Evolutionary conservation across 2,888 invertebrate species (phyloP).

Genomic region (Oxyteleia sp.): DNA sequence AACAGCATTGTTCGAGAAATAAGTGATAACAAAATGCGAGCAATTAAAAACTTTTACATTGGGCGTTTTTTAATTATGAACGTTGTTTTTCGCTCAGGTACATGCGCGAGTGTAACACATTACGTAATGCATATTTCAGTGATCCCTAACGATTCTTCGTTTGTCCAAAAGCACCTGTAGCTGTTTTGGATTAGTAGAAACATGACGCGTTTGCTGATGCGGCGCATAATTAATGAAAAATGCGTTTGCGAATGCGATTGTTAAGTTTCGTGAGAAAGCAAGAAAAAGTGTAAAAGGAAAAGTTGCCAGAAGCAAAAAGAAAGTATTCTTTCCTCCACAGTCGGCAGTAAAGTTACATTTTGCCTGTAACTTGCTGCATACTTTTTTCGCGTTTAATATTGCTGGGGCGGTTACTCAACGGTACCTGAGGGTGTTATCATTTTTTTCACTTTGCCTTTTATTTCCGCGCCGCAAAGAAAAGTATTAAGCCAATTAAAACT

Average conservation of each 20-base stretch:
- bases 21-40: neutral
- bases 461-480: neutral
- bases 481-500: slow-evolving; percentile 8
- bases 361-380: neutral
- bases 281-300: neutral
- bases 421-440: slow-evolving; percentile 5
- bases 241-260: neutral
- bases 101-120: neutral
- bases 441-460: neutral
- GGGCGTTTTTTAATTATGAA: neutral
- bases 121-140: neutral
- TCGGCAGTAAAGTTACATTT: neutral
- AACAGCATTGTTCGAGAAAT: too few relatives aligned
- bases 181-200: neutral
- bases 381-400: slow-evolving; percentile 1
- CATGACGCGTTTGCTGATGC: neutral
- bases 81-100: neutral
- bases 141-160: neutral
- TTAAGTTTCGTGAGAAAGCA: neutral
- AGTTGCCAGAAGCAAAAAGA: neutral
- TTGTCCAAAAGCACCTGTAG: neutral
- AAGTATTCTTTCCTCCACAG: neutral
- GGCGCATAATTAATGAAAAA: neutral
- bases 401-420: neutral
- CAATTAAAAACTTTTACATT: neutral